These are phyloP conservation scores for Neosilurus mollespiculum DNA, from an alignment of 2,797 vertebrate species.

Conservation along the genomic window DNA sequence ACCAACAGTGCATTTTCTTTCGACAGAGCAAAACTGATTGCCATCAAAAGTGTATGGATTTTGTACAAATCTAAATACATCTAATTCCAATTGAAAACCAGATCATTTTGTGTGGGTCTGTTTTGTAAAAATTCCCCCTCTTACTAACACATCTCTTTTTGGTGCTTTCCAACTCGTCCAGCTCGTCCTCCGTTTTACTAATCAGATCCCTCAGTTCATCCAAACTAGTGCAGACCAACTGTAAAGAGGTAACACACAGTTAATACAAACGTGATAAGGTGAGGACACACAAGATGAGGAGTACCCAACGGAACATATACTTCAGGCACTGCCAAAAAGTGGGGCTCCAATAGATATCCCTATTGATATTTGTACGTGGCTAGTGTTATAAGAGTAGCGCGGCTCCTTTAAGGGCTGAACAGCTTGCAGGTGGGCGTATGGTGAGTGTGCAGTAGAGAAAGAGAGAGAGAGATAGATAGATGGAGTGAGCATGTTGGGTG, in stretches of 20 bases:
- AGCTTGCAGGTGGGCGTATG: too few species aligned
- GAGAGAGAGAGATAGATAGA: too few species aligned
- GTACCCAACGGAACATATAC: too few species aligned
- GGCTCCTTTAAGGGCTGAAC: too few species aligned
- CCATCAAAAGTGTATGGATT: background rate
- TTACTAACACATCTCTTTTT: conserved; percentile 95
- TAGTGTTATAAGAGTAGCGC: too few species aligned
- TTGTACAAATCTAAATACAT: background rate
- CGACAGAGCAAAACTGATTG: too few species aligned
- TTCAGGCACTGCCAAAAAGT: too few species aligned
- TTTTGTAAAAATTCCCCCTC: conserved; percentile 39
- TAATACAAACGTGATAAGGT: background rate
- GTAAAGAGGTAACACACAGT: conserved; percentile 11
- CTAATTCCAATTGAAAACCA: background rate
- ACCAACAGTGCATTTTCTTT: background rate
- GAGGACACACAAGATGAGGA: background rate
- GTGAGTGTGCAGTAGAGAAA: too few species aligned
- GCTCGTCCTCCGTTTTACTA: conserved; percentile 93
- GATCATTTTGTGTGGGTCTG: background rate
- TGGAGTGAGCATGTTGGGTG: too few species aligned
- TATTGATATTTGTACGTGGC: too few species aligned
- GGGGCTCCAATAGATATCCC: too few species aligned
- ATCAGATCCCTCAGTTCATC: conserved; percentile 94
- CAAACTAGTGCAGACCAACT: conserved; percentile 97
- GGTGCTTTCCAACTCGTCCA: conserved; percentile 89